These are phyloP conservation scores for Sebastolobus alascanus DNA, from an alignment of 2,797 vertebrate genomes.

Conservation along the genomic window DNA sequence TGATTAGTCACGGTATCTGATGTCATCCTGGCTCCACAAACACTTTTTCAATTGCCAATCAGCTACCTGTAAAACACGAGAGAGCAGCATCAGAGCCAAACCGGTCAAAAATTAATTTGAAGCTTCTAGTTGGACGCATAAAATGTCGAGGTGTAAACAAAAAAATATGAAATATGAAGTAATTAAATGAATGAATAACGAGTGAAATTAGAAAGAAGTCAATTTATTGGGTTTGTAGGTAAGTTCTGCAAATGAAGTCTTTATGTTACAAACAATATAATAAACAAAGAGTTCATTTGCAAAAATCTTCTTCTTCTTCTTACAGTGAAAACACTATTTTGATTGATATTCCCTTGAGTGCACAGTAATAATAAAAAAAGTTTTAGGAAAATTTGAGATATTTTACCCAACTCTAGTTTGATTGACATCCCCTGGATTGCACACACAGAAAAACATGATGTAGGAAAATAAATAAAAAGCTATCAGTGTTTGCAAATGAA, in stretches of 20 bases:
- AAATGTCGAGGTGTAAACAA: neutral
- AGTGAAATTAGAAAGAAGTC: neutral
- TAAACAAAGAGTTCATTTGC: too few relatives aligned
- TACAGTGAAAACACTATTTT: too few relatives aligned
- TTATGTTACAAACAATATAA: neutral
- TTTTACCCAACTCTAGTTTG: too few relatives aligned
- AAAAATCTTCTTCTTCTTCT: too few relatives aligned
- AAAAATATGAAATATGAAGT: neutral
- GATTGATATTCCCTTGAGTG: too few relatives aligned
- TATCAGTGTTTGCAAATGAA: too few relatives aligned
- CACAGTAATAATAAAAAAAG: too few relatives aligned
- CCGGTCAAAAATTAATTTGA: neutral
- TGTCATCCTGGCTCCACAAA: conserved; percentile 71
- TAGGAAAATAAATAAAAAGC: too few relatives aligned
- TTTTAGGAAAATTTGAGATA: too few relatives aligned
- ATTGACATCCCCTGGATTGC: too few relatives aligned
- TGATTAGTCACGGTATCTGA: conserved; percentile 79
- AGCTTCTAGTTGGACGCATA: neutral
- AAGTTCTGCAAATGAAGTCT: neutral
- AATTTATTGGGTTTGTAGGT: neutral
- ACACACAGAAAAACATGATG: too few relatives aligned
- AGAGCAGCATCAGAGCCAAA: neutral
- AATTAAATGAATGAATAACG: neutral
- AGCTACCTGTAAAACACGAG: conserved; percentile 42
- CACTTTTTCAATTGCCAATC: conserved; percentile 39